Base-by-base conservation (phyloP, 2,888 invertebrate genomes). In the Hirtodrosophila trivittata region DNA sequence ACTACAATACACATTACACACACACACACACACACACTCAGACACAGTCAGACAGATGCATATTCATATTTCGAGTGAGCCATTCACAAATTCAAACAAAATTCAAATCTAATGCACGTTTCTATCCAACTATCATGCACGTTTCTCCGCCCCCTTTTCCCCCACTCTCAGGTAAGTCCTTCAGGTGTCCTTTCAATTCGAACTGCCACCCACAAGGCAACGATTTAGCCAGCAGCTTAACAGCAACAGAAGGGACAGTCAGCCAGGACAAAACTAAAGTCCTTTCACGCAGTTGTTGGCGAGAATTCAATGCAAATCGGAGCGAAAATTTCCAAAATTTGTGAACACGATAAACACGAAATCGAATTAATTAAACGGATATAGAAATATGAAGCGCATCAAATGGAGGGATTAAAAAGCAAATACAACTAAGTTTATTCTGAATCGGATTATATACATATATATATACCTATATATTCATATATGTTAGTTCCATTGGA, bases 41-140 rank as follows among this genome's bases (percentile, higher is more conserved):
- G 21, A 41, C 45, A 32, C 26, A 30, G 32, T 25, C 30, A 12
- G 16, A 39, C 41, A 47, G 38, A 21, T 9, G 50, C 35, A 52
- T 9, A 33, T 42, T 16, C 8, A 28, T 28, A 28, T 28, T 21
- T 21, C 3, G 6, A 30, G 45, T 58, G 63, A 43, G 62, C 51
- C 45, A 82, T 77, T 77, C 70, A 64, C 71, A 84, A 62, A 76
- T 66, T 80, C 76, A 75, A 78, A 76, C 84, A 63, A 83, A 66
- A 67, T 76, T 74, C 83, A 81, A 71, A 82, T 85, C 82, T 60
- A 76, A 86, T 49, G 55, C 81, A 66, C 65, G 57, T 76, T 73
- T 57, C 45, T 58, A 65, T 56, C 43, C 33, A 54, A 60, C 67
- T 42, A 49, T 46, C 55, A 49, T 51, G 52, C 60, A 45, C 18